Percentiles rank a stretch among this genome's conserved stretches.
phyloP scores from a whole-genome alignment of 2,797 vertebrate genomes.

The Myotis findleyi region DNA sequence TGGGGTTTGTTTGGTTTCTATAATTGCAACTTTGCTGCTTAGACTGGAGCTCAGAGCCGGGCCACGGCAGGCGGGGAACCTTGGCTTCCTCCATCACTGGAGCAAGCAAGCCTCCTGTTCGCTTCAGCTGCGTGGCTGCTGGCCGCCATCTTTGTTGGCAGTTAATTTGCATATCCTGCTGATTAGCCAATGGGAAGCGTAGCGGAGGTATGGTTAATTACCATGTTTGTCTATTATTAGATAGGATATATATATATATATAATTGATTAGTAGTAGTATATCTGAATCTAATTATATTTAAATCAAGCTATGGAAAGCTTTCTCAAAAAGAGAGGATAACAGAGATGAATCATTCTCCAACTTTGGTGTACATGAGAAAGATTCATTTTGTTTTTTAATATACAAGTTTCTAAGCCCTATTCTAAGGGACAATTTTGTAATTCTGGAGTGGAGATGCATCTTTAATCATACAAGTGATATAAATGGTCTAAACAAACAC shows the following conservation, averaged over 20 bases:
- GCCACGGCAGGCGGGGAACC: no score
- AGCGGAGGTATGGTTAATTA: no score
- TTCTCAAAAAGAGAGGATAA: neutral
- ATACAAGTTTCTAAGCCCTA: neutral
- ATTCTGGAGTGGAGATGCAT: neutral
- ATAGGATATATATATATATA: neutral
- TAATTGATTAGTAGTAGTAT: neutral
- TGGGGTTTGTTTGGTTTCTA: no score
- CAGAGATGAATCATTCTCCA: neutral
- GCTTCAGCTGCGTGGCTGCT: no score
- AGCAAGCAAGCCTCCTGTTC: no score
- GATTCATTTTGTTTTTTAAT: neutral
- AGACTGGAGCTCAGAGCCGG: no score
- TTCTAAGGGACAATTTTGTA: neutral
- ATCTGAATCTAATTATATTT: conserved; percentile 14
- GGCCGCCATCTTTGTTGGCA: no score
- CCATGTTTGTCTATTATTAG: no score
- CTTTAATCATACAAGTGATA: neutral
- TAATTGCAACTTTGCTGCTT: no score
- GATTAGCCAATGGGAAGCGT: no score
- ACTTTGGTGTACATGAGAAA: neutral
- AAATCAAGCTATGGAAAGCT: neutral
- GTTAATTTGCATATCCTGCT: no score
- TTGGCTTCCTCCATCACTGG: no score
- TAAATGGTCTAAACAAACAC: neutral